phyloP scores from a whole-genome alignment of 2,797 vertebrate species.

The Pseudochirops corinnae region DNA sequence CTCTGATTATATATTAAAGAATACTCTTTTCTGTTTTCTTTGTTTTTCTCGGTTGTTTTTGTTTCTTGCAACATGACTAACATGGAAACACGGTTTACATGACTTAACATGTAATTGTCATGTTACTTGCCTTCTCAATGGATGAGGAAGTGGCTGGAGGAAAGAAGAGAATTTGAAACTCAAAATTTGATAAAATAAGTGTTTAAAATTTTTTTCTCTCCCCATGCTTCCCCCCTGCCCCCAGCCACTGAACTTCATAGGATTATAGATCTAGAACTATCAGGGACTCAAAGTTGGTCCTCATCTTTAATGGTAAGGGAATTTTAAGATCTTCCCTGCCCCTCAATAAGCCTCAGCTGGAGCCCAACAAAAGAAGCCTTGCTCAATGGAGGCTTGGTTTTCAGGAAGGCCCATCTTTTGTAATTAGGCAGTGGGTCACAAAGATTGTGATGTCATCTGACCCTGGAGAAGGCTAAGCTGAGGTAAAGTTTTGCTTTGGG shows the following conservation, averaged over 20 bases:
- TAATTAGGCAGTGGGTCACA: too few species aligned
- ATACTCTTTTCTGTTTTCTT: background rate
- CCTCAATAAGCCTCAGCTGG: too few species aligned
- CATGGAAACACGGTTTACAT: background rate
- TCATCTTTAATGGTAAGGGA: too few species aligned
- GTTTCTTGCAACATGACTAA: background rate
- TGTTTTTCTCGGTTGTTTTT: background rate
- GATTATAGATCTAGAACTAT: background rate
- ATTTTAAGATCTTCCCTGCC: too few species aligned
- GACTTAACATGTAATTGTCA: background rate
- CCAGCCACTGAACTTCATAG: background rate
- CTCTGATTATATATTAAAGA: background rate
- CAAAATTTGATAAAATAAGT: background rate
- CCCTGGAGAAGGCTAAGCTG: too few species aligned
- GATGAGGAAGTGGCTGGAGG: background rate
- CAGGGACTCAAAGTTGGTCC: background rate
- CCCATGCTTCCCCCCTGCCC: background rate
- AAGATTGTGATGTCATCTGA: too few species aligned
- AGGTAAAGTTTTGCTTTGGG: too few species aligned
- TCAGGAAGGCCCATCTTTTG: too few species aligned
- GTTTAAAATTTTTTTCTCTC: background rate
- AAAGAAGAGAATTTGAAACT: background rate
- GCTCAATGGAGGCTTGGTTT: too few species aligned
- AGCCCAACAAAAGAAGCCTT: too few species aligned
- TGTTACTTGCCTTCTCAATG: background rate